These are phyloP conservation scores for Pogoniulus pusillus DNA, from an alignment of 2,797 vertebrate genomes.

Conservation along the genomic window DNA sequence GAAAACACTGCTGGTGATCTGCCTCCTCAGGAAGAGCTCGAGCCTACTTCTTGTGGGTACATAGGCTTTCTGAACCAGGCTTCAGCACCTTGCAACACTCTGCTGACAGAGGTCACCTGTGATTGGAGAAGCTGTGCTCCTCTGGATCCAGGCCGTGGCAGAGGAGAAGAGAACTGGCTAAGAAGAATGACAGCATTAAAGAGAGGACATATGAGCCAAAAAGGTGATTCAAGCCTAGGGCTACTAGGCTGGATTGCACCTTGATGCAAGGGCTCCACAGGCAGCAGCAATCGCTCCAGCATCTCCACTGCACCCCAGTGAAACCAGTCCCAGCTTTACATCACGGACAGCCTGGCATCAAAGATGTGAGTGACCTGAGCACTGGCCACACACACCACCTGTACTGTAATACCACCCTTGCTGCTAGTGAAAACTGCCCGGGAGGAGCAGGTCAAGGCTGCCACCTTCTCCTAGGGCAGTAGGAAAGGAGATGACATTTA, in stretches of 20 bases:
- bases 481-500: rapidly evolving
- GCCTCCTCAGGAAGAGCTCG: background rate
- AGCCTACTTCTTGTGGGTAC: background rate
- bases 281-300: background rate
- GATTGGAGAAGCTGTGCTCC: background rate
- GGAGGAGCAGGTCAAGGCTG: background rate
- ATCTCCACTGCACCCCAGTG: background rate
- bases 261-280: background rate
- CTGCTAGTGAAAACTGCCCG: background rate
- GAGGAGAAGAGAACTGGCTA: constrained; percentile 25
- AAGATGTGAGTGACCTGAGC: rapidly evolving
- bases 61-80: too few species aligned
- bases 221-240: constrained; percentile 30
- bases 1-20: rapidly evolving
- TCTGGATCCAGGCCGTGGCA: background rate
- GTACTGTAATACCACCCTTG: background rate
- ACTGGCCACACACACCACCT: rapidly evolving
- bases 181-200: constrained; percentile 7
- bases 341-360: rapidly evolving
- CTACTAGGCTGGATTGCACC: background rate
- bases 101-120: background rate
- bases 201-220: background rate
- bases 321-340: rapidly evolving
- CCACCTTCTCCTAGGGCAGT: background rate
- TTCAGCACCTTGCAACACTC: background rate